These are phyloP conservation scores for Ganaspis sp. DNA, from an alignment of 1,140 invertebrate genomes.

Conservation along the genomic window DNA sequence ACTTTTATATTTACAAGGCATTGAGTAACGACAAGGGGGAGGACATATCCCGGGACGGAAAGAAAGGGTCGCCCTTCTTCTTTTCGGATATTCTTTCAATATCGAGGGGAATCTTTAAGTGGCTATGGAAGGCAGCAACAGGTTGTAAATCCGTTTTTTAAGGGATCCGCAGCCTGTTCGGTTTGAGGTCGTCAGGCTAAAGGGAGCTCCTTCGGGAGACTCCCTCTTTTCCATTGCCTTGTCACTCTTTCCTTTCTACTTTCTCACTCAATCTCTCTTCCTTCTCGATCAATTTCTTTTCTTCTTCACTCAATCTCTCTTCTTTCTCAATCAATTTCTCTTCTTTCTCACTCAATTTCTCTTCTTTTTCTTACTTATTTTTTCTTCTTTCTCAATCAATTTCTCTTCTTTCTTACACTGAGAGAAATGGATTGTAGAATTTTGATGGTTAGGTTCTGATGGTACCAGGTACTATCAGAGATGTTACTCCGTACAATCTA, in stretches of 20 bases:
- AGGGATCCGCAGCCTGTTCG: slow-evolving; percentile 69
- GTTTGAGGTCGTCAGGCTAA: slow-evolving; percentile 72
- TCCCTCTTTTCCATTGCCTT: slow-evolving; percentile 48
- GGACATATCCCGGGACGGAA: slow-evolving; percentile 37
- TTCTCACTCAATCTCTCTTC: slow-evolving; percentile 51
- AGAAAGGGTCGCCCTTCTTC: slow-evolving; percentile 57
- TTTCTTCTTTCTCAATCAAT: slow-evolving; percentile 45
- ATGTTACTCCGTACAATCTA: too few relatives aligned
- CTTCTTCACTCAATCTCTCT: slow-evolving; percentile 50
- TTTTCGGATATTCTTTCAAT: slow-evolving; percentile 76
- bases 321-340: slow-evolving; percentile 5
- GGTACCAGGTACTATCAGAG: too few relatives aligned
- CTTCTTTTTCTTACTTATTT: neutral
- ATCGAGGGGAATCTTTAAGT: slow-evolving; percentile 77
- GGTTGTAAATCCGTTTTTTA: slow-evolving; percentile 78
- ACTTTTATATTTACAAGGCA: slow-evolving; percentile 72
- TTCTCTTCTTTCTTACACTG: too few relatives aligned
- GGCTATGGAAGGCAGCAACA: slow-evolving; percentile 71
- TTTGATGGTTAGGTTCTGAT: too few relatives aligned
- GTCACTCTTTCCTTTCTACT: slow-evolving; percentile 31
- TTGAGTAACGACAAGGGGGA: slow-evolving; percentile 55
- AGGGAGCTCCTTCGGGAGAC: slow-evolving; percentile 72
- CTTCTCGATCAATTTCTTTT: slow-evolving; percentile 6
- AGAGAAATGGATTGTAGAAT: too few relatives aligned
- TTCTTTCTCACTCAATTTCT: slow-evolving; percentile 48